A percentile compares a stretch with the other conserved stretches of the same genome.
phyloP scores from a whole-genome alignment of 2,888 invertebrate genomes.

The Plagodis pulveraria region DNA sequence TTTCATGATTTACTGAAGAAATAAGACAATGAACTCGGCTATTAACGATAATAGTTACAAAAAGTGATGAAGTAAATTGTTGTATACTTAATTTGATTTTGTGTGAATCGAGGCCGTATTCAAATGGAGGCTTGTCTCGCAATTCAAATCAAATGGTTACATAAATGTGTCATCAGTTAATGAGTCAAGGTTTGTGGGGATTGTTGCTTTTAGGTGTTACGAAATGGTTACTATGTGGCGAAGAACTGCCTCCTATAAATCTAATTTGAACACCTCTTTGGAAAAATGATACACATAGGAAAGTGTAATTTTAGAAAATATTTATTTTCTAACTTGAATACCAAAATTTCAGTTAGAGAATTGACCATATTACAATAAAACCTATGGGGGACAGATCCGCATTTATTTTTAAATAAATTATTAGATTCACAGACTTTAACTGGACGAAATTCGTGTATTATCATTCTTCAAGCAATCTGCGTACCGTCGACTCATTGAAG shows the following conservation, averaged over 20 bases:
- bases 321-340: too few species aligned
- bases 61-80: constrained; percentile 18
- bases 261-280: too few species aligned
- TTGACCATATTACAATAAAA: too few species aligned
- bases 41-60: constrained; percentile 41
- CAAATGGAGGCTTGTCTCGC: constrained; percentile 20
- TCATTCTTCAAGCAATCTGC: too few species aligned
- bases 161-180: constrained; percentile 18
- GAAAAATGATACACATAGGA: too few species aligned
- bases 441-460: too few species aligned
- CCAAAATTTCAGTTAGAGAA: too few species aligned
- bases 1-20: constrained; percentile 17
- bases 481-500: too few species aligned
- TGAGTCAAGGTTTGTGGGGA: constrained; percentile 17
- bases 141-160: constrained; percentile 18
- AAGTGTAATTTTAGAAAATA: too few species aligned
- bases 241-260: neutral
- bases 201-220: constrained; percentile 1
- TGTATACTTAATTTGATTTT: constrained; percentile 28
- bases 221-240: neutral
- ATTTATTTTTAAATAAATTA: too few species aligned
- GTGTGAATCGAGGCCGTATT: constrained; percentile 29
- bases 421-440: too few species aligned
- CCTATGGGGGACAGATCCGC: too few species aligned
- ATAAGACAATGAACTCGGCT: constrained; percentile 47